Conservation (phyloP, 1,140 invertebrate species). For the Aphelenchoides fujianensis region DNA sequence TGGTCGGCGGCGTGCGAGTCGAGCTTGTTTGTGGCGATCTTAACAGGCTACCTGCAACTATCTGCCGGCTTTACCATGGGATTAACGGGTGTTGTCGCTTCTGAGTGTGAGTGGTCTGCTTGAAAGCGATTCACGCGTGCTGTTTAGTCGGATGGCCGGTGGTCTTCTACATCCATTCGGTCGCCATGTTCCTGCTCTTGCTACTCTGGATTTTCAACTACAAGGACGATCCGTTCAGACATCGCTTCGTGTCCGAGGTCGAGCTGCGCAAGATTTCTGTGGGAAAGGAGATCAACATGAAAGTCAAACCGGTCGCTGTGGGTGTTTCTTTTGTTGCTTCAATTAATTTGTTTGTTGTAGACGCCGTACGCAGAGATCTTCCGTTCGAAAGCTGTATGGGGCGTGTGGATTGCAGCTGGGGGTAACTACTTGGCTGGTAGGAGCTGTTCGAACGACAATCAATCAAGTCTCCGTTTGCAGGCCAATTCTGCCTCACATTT, state of each 20-base stretch:
- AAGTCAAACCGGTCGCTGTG: background rate
- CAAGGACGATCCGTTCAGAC: constrained; percentile 20
- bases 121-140: background rate
- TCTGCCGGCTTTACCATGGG: constrained; percentile 24
- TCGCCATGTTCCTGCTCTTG: constrained; percentile 8
- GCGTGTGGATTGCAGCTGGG: constrained; percentile 45
- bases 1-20: constrained; percentile 18
- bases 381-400: constrained; percentile 31
- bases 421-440: too few species aligned
- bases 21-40: constrained; percentile 18
- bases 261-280: constrained; percentile 13
- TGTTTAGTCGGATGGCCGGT: constrained; percentile 25
- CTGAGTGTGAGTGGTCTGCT: constrained; percentile 13
- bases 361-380: constrained; percentile 38
- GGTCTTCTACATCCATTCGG: constrained; percentile 31
- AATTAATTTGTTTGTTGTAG: too few species aligned
- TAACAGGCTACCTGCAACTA: constrained; percentile 30
- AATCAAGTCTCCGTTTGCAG: constrained; percentile 27
- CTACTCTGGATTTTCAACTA: constrained; percentile 22
- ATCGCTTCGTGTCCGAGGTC: constrained; percentile 15
- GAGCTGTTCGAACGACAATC: too few species aligned
- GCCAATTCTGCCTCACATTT: constrained; percentile 43
- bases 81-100: constrained; percentile 19
- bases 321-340: constrained; percentile 4
- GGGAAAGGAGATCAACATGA: constrained; percentile 15